Percentiles rank a stretch among this genome's conserved stretches.
Conservation (phyloP, 2,888 invertebrate species). For the Gisinianus flammeolus region DNA sequence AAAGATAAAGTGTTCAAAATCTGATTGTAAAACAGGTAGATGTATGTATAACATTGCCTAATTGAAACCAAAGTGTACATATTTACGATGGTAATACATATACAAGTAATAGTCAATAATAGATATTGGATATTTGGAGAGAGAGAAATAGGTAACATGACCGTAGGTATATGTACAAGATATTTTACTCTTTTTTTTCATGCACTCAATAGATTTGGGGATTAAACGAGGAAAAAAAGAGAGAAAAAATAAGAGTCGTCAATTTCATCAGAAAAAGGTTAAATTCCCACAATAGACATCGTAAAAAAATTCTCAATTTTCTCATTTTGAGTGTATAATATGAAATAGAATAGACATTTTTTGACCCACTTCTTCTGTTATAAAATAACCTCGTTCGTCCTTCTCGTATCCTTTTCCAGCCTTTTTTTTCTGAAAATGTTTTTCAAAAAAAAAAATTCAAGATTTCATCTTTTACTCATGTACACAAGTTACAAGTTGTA, state of each 20-base stretch:
- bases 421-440: not conserved
- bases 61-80: too few species aligned
- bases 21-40: too few species aligned
- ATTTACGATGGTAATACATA: not conserved
- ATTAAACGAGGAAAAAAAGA: not conserved
- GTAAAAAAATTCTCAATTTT: slow-evolving; percentile 28
- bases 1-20: too few species aligned
- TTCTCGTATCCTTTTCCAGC: slow-evolving; percentile 31
- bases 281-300: not conserved
- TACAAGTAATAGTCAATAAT: not conserved
- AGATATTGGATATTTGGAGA: not conserved
- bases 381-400: not conserved
- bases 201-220: slow-evolving; percentile 1
- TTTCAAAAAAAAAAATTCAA: not conserved
- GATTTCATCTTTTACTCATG: not conserved
- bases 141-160: not conserved
- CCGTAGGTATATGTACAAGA: not conserved
- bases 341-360: slow-evolving; percentile 16
- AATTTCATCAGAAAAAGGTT: slow-evolving; percentile 24
- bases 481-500: not conserved
- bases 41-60: too few species aligned
- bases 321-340: not conserved
- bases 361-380: slow-evolving; percentile 28
- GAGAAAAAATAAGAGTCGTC: slow-evolving; percentile 5
- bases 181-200: slow-evolving; percentile 15